Evolutionary conservation across 2,888 invertebrate species (phyloP), one percentile per base, ranked within the genome.

Genomic region (Galerucella calmariensis): DNA sequence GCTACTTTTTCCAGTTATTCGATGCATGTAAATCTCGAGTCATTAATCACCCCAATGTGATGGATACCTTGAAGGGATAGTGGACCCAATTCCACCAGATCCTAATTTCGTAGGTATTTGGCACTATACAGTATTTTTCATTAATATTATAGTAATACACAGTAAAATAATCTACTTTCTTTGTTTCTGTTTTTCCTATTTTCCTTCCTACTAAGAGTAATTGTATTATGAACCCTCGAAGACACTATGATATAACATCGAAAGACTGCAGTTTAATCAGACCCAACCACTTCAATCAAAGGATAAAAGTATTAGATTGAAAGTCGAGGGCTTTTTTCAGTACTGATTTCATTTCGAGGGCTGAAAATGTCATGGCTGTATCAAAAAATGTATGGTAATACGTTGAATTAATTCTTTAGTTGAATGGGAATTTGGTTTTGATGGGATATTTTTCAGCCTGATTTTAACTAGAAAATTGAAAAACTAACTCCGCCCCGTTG

Each of bases 271-370:
- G 41, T 72, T 72, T 72, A 72, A 72, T 72, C 71, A 72, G 59
- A 59, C 44, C 41, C 44, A 66, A 66, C 58, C 71, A 72, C 71
- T 72, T 72, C 66, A 72, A 72, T 72, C 71, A 72, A 66, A 58
- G 58, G 48, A 72, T 72, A 46, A 72, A 72, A 66, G 65, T 72
- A 66, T 72, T 72, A 59, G 66, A 66, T 66, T 72, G 66, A 66
- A 72, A 72, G 59, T 72, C 58, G 70, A 62, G 70, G 65, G 48
- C 65, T 70, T 53, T 53, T 69, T 70, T 70, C 51, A 35, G 63
- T 65, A 51, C 70, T 56, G 16, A 20, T 10, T 16, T 56, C 20
- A 56, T 56, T 56, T 3, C 2, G 20, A 56, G 20, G 20, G 16
- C 16, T 56, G 20, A 20, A 3, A 20, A 56, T 8, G 3, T 20